Conservation (phyloP, 2,113 vertebrate species). For the Etheostoma spectabile region DNA sequence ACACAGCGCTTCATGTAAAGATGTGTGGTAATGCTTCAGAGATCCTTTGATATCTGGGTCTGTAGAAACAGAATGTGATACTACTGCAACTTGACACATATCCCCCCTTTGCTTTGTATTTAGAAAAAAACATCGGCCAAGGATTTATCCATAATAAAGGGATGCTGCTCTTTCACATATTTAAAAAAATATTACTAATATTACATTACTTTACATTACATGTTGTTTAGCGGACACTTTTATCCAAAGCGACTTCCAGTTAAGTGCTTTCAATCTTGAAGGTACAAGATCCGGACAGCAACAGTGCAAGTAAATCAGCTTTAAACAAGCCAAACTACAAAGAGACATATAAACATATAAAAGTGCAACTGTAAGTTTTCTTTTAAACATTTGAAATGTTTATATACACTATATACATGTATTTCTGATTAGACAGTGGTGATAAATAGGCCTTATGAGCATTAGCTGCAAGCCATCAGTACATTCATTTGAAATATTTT, state of each 20-base stretch:
- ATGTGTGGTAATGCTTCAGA: slow-evolving; percentile 71
- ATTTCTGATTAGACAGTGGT: background rate
- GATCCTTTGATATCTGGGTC: slow-evolving; percentile 72
- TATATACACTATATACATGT: background rate
- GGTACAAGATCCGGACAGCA: too few species aligned
- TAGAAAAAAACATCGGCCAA: background rate
- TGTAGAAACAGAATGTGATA: slow-evolving; percentile 50
- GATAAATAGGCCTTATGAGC: background rate
- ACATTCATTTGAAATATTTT: background rate
- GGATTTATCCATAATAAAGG: background rate
- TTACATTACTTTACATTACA: too few species aligned
- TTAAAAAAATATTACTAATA: background rate
- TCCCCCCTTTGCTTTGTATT: slow-evolving; percentile 4
- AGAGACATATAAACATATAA: too few species aligned
- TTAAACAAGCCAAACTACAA: too few species aligned
- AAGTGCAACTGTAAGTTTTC: too few species aligned
- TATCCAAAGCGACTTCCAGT: too few species aligned
- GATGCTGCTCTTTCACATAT: background rate
- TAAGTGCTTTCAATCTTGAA: too few species aligned
- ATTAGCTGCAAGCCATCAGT: background rate
- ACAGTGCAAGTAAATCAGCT: too few species aligned
- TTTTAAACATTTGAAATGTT: background rate
- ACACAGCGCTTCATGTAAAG: slow-evolving; percentile 57
- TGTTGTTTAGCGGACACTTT: too few species aligned
- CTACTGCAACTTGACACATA: background rate